These are phyloP conservation scores for Tetramorium bicarinatum DNA, from an alignment of 2,888 invertebrate species.

Conservation along the genomic window DNA sequence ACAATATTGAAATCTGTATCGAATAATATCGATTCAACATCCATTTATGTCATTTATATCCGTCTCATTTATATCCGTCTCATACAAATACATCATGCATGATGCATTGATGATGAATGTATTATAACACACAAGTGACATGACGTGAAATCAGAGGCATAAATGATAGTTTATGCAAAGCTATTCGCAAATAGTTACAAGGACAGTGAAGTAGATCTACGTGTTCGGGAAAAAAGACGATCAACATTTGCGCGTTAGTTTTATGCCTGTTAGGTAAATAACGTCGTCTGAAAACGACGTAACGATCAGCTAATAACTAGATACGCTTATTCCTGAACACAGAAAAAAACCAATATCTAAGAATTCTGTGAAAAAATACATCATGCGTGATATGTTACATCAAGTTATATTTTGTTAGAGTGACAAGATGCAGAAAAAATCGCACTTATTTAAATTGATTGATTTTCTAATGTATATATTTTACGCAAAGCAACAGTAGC, in stretches of 20 bases:
- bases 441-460: background rate
- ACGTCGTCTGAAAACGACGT: background rate
- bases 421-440: background rate
- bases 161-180: conserved; percentile 41
- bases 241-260: background rate
- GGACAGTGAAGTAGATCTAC: conserved; percentile 15
- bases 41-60: background rate
- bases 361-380: background rate
- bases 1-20: background rate
- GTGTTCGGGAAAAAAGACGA: conserved; percentile 1
- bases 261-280: conserved; percentile 15
- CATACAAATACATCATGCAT: conserved; percentile 1
- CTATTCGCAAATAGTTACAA: conserved; percentile 38
- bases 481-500: background rate
- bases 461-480: background rate
- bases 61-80: background rate
- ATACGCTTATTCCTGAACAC: background rate
- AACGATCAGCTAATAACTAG: conserved; percentile 13
- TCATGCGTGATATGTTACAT: background rate
- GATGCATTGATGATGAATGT: conserved; percentile 22
- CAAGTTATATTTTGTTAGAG: background rate
- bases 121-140: background rate
- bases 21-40: background rate
- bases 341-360: background rate
- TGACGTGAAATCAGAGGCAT: conserved; percentile 12